These are phyloP conservation scores for Cryptomyrus ogoouensis DNA, from an alignment of 2,113 vertebrate genomes.

Conservation along the genomic window DNA sequence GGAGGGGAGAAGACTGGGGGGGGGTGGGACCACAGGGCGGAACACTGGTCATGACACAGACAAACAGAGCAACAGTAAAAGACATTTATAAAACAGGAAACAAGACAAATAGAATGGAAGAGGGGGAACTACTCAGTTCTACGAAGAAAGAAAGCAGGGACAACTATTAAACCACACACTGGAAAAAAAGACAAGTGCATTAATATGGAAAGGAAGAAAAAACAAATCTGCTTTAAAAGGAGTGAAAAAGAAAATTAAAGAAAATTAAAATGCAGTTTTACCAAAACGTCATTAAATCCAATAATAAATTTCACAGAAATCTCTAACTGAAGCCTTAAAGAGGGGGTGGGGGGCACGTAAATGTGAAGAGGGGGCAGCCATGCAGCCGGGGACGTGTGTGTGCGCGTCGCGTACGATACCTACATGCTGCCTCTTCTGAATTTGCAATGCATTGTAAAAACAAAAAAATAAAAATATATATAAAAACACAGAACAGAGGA, in stretches of 20 bases:
- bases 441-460: conserved; percentile 56
- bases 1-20: conserved; percentile 18
- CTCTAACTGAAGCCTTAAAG: conserved; percentile 24
- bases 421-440: conserved; percentile 53
- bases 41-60: not conserved
- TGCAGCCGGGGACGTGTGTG: conserved; percentile 47
- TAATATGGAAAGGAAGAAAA: not conserved
- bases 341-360: not conserved
- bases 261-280: conserved; percentile 23
- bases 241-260: conserved; percentile 7
- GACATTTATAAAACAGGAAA: conserved; percentile 6
- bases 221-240: not conserved
- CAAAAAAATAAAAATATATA: not conserved
- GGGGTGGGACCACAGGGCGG: too few relatives aligned
- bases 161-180: not conserved
- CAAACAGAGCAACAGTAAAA: not conserved
- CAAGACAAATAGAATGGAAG: conserved; percentile 21
- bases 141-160: not conserved
- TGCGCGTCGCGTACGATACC: conserved; percentile 42
- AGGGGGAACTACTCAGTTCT: not conserved
- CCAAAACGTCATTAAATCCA: conserved; percentile 30
- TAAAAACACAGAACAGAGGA: conserved; percentile 55
- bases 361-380: conserved; percentile 37
- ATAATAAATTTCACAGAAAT: conserved; percentile 30
- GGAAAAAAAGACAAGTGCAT: not conserved